Percentiles rank a stretch among this genome's conserved stretches.
phyloP scores from a whole-genome alignment of 2,888 invertebrate genomes.

The Campaea margaritaria region DNA sequence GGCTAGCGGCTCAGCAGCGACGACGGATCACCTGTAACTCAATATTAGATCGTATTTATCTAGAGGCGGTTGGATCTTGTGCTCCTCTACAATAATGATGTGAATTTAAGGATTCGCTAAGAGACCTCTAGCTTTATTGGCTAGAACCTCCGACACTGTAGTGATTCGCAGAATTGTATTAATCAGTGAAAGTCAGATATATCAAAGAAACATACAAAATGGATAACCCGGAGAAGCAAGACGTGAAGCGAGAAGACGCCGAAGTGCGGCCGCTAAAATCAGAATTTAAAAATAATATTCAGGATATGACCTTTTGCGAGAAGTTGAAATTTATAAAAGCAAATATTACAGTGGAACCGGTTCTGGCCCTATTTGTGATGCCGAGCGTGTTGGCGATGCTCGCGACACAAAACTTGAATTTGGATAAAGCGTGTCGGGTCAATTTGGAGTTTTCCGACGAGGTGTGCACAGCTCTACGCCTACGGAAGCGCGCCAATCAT shows the following conservation, averaged over 20 bases:
- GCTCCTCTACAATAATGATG: constrained; percentile 52
- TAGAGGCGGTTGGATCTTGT: constrained; percentile 51
- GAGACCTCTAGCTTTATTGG: constrained; percentile 11
- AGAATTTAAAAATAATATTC: constrained; percentile 55
- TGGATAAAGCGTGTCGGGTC: constrained; percentile 94
- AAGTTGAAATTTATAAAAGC: constrained; percentile 79
- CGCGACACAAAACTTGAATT: constrained; percentile 92
- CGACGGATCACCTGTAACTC: constrained; percentile 52
- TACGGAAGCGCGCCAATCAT: constrained; percentile 88
- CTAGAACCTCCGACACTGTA: background rate
- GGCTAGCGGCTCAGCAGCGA: constrained; percentile 51
- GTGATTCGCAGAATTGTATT: constrained; percentile 5
- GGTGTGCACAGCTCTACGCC: constrained; percentile 89
- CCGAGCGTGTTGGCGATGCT: constrained; percentile 88
- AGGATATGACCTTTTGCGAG: constrained; percentile 68
- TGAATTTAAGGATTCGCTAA: constrained; percentile 33
- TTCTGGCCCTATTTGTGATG: constrained; percentile 87
- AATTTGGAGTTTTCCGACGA: constrained; percentile 89
- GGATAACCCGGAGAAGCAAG: constrained; percentile 54
- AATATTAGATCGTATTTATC: constrained; percentile 61
- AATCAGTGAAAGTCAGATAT: constrained; percentile 27
- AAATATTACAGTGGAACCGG: constrained; percentile 88
- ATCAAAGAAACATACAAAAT: constrained; percentile 47
- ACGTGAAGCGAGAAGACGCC: constrained; percentile 49
- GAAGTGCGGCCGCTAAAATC: constrained; percentile 68